Conservation (phyloP, 2,888 invertebrate genomes). For the Eilema caniola region DNA sequence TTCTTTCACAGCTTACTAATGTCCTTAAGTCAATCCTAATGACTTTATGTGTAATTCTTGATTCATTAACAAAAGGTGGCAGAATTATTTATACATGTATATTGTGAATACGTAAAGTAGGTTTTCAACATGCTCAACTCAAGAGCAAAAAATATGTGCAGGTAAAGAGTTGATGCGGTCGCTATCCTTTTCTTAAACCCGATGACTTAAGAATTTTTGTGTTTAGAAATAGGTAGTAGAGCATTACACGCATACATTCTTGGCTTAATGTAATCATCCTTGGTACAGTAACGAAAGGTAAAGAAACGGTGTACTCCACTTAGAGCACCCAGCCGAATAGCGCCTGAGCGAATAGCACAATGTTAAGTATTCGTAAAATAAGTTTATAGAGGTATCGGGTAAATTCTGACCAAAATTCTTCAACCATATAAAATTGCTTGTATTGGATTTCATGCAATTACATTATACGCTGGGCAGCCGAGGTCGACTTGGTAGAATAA, state of each 20-base stretch:
- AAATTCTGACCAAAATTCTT: background rate
- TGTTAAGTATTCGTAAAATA: background rate
- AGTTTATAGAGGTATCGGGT: too few species aligned
- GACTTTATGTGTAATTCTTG: too few species aligned
- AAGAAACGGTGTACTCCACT: too few species aligned
- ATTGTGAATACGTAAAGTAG: too few species aligned
- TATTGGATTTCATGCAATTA: background rate
- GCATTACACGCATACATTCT: background rate
- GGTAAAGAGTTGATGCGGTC: background rate
- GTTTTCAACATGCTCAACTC: too few species aligned
- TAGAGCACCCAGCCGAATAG: too few species aligned
- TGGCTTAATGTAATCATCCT: background rate
- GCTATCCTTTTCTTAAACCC: background rate
- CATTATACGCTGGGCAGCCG: background rate
- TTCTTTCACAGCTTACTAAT: too few species aligned
- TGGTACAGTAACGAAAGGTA: background rate
- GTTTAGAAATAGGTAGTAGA: background rate
- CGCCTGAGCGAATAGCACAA: too few species aligned
- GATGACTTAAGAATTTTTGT: background rate
- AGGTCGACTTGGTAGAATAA: background rate
- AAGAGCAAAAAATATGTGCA: too few species aligned
- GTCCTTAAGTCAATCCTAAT: too few species aligned
- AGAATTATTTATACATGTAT: too few species aligned
- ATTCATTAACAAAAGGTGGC: too few species aligned
- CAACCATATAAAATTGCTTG: background rate